Evolutionary conservation across 2,113 vertebrate species (phyloP), one percentile per base, ranked within the genome.

Genomic region (Rhinopomastus cyanomelas): DNA sequence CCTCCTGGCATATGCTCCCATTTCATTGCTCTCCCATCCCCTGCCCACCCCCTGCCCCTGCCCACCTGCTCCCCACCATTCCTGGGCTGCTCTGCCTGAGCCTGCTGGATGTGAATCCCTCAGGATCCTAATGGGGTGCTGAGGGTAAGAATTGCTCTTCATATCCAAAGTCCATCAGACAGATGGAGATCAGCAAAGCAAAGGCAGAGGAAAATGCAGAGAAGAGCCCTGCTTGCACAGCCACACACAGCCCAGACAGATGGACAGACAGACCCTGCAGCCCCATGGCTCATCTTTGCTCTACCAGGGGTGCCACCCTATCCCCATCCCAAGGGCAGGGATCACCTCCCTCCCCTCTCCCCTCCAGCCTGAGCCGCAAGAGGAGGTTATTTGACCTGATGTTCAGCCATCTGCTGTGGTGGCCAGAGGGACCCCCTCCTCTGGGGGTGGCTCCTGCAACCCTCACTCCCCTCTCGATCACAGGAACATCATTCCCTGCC

Each of bases 161-260:
- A 68, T 25, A 51, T 51, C 37, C 11, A 11, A 19, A 26, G 71
- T 69, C 57, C 36, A 27, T 78, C 13, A 6, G 51, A 29, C 0
- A 2, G 68, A 77, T 55, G 42, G 78, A 77, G 64, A 82, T 30
- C 59, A 49, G 21, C 3, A 4, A 74, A 82, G 46, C 64, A 79
- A 59, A 59, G 29, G 25, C 67, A 85, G 81, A 86, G 81, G 57
- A 92, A 49, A 76, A 13, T 37, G 8, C 32, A 77, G 49, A 68
- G 26, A 48, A 18, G 19, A n/a, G 3, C 42, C 21, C 36, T 27
- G 15, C 49, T 32, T 13, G 20, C 42, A 25, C 19, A 56, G 82
- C 61, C 1, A 0, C 49, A 14, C 23, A 5, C 7, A 12, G 42
- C 44, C 74, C 2, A 0, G 60, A 65, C 1, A 3, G 55, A 59